phyloP scores from a whole-genome alignment of 2,113 vertebrate species.

The Panthera tigris region DNA sequence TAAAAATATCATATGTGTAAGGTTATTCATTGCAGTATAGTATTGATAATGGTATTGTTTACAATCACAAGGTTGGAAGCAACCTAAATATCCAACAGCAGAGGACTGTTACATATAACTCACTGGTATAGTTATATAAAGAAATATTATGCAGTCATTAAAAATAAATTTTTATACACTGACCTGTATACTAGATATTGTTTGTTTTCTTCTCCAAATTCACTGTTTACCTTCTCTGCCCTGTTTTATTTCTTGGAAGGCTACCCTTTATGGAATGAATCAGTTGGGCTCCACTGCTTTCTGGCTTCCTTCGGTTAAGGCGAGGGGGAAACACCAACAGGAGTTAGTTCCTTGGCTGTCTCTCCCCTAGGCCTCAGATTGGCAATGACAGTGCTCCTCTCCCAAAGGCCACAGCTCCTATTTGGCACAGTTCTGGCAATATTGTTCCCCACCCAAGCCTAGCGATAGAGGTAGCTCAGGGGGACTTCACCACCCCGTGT shows the following conservation, averaged over 20 bases:
- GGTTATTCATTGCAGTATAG: not conserved
- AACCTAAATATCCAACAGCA: not conserved
- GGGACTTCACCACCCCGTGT: not conserved
- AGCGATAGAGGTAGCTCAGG: not conserved
- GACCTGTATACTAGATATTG: not conserved
- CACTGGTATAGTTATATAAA: not conserved
- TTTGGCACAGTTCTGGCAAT: not conserved
- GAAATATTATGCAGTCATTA: not conserved
- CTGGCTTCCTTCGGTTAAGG: not conserved
- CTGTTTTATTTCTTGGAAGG: not conserved
- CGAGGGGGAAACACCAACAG: not conserved
- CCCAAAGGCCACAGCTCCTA: not conserved
- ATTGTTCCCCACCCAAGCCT: not conserved
- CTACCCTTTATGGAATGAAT: not conserved
- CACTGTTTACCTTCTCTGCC: not conserved
- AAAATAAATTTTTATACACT: not conserved
- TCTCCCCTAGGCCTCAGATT: not conserved
- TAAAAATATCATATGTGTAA: not conserved
- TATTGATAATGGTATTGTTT: not conserved
- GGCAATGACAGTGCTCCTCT: not conserved
- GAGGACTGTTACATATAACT: not conserved
- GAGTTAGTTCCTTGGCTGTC: not conserved
- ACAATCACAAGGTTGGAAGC: not conserved
- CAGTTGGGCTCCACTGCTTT: not conserved
- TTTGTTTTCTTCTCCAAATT: not conserved